phyloP scores from a whole-genome alignment of 2,888 invertebrate genomes.

The Drosophila heteroneura region DNA sequence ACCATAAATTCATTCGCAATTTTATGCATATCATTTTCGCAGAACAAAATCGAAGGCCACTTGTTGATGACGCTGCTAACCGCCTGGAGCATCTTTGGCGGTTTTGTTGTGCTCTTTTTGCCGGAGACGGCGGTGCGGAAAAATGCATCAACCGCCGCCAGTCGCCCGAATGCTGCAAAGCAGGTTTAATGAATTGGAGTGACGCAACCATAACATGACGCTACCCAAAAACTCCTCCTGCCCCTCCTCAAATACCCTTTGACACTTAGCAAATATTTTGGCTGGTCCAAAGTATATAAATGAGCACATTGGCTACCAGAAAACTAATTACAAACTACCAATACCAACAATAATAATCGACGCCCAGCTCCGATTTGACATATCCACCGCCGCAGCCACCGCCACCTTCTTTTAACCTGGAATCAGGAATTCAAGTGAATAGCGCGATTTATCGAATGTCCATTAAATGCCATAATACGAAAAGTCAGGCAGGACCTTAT shows the following conservation, averaged over 20 bases:
- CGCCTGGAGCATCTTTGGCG: constrained; percentile 89
- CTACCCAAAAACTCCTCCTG: not conserved
- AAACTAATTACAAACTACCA: constrained; percentile 32
- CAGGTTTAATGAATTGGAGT: constrained; percentile 63
- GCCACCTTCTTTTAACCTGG: constrained; percentile 49
- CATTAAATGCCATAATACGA: constrained; percentile 62
- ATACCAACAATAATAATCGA: constrained; percentile 34
- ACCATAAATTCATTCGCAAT: not conserved
- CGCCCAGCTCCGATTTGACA: constrained; percentile 58
- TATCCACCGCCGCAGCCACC: constrained; percentile 71
- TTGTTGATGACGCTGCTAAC: constrained; percentile 91
- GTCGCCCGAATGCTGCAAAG: constrained; percentile 61
- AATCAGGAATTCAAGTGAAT: constrained; percentile 42
- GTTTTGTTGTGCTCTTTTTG: constrained; percentile 89
- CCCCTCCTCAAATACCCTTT: constrained; percentile 6
- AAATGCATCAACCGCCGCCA: constrained; percentile 33
- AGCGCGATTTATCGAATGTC: constrained; percentile 61
- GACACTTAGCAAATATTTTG: constrained; percentile 72
- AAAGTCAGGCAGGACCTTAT: constrained; percentile 82
- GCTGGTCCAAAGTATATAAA: constrained; percentile 82
- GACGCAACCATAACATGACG: not conserved
- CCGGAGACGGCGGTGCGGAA: constrained; percentile 88
- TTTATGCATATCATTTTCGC: constrained; percentile 25
- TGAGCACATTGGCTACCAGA: constrained; percentile 44
- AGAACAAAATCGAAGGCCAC: constrained; percentile 89